Evolutionary conservation across 1,140 invertebrate genomes (phyloP), one percentile per base, ranked within the genome.

Genomic region (Drosophila repleta): DNA sequence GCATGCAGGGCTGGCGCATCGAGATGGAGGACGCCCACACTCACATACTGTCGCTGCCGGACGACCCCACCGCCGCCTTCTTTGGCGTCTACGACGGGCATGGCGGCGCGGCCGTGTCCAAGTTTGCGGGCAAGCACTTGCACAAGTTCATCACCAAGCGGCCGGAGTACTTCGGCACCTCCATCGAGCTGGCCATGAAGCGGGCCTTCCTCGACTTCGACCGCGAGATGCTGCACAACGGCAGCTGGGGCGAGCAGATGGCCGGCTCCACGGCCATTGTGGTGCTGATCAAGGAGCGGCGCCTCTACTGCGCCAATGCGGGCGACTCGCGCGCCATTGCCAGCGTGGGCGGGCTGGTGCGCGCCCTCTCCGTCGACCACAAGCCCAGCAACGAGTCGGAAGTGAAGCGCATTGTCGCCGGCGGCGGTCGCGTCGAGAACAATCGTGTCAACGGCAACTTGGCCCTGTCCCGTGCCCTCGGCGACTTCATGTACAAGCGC

Each of bases 11-110:
- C 92, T 99, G 98, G 98, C 92, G 98, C 65, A 95, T 98, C 15
- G 97, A 97, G 91, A 99, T 99, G 98, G 99, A 99, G 94, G 99
- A 99, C 93, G 97, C 97, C 1, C 98, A 99, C 90, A 98, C 97
- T 26, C 97, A 99, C 82, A 96, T 99, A 65, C 92, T 99, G 2
- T 95, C 97, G 0, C 91, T 99, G 32, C 97, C 97, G 0, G 97
- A 98, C 88, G 98, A 99, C 91, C 96, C 96, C 45, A 94, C 94
- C 11, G 95, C 97, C 11, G 95, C 97, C n/a, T 99, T 98, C 92
- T 99, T 99, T 93, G 98, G 95, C 5, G 98, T 99, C 0, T 99
- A 98, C 92, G 99, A 92, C 46, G 91, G 91, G 0, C 91, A 92
- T 60, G 91, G 91, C 2, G 96, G 97, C 52, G 94, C 96, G 4